Evolutionary conservation across 2,797 vertebrate genomes (phyloP).

Genomic region (Amblyopsis hoosieri): DNA sequence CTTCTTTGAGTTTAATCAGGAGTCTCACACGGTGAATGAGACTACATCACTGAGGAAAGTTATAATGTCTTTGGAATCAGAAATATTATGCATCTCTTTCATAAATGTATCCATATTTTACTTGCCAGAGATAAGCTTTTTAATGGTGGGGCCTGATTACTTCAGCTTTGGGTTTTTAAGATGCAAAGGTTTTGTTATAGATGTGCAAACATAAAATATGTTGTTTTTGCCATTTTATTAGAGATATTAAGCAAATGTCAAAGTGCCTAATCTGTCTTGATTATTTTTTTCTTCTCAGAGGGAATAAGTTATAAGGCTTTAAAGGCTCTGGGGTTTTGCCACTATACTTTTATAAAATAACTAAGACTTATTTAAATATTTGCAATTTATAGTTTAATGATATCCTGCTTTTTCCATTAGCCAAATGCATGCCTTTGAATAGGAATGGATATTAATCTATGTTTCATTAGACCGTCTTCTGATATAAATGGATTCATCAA

Average conservation of each 20-base stretch:
- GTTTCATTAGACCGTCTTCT: constrained; percentile 45
- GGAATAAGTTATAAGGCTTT: constrained; percentile 66
- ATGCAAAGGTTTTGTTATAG: constrained; percentile 53
- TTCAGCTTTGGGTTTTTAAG: constrained; percentile 31
- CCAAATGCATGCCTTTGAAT: constrained; percentile 22
- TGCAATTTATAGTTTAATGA: constrained; percentile 44
- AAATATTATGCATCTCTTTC: constrained; percentile 28
- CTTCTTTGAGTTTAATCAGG: no score
- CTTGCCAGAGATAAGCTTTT: constrained; percentile 40
- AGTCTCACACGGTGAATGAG: not conserved
- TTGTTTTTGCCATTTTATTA: constrained; percentile 27
- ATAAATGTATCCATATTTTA: constrained; percentile 19
- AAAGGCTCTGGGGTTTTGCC: constrained; percentile 38
- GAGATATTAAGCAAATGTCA: constrained; percentile 63
- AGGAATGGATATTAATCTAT: constrained; percentile 43
- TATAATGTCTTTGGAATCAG: constrained; percentile 46
- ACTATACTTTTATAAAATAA: constrained; percentile 45
- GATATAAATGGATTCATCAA: constrained; percentile 35
- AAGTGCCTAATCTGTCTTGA: constrained; percentile 66
- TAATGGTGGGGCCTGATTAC: constrained; percentile 16
- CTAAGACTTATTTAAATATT: constrained; percentile 63
- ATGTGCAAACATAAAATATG: constrained; percentile 54
- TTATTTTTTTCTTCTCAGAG: constrained; percentile 60
- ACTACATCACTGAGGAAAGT: constrained; percentile 28
- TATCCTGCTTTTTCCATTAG: constrained; percentile 12